Evolutionary conservation across 2,888 invertebrate genomes (phyloP).

Genomic region (Agrotis segetum): DNA sequence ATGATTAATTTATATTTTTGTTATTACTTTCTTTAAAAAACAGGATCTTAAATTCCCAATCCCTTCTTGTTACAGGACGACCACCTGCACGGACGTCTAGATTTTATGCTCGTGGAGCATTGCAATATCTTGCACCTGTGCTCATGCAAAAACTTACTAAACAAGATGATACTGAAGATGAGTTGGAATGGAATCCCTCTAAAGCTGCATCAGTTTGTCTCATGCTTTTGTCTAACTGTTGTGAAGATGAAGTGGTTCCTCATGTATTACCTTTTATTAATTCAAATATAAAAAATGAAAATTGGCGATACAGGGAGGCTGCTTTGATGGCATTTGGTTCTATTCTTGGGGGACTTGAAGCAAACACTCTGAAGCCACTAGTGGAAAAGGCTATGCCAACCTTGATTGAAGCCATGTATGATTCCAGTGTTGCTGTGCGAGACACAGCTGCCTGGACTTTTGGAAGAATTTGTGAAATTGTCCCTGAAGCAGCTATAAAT

Average conservation of each 20-base stretch:
- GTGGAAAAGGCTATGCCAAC: constrained; percentile 99
- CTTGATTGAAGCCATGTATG: constrained; percentile 98
- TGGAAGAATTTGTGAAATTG: constrained; percentile 99
- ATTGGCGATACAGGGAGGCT: constrained; percentile 98
- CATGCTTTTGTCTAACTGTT: constrained; percentile 99
- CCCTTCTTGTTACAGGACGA: constrained; percentile 91
- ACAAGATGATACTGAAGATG: constrained; percentile 99
- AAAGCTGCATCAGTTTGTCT: constrained; percentile 99
- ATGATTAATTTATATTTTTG: constrained; percentile 34
- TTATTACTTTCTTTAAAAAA: too few relatives aligned
- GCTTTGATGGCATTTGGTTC: constrained; percentile 99
- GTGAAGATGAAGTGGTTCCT: constrained; percentile 99
- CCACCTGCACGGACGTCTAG: constrained; percentile 98
- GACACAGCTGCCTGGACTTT: constrained; percentile 99
- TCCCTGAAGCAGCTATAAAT: constrained; percentile 98
- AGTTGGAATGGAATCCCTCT: constrained; percentile 99
- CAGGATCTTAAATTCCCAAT: neutral
- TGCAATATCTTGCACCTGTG: constrained; percentile 98
- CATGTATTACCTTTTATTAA: constrained; percentile 99
- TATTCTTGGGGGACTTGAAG: constrained; percentile 97
- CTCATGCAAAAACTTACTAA: constrained; percentile 98
- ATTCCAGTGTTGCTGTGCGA: constrained; percentile 97
- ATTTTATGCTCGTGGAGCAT: constrained; percentile 99
- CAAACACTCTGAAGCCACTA: constrained; percentile 96
- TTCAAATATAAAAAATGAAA: constrained; percentile 97